Evolutionary conservation across 2,888 invertebrate genomes (phyloP), one percentile per base, ranked within the genome.

Genomic region (Tetheella fluctuosa): DNA sequence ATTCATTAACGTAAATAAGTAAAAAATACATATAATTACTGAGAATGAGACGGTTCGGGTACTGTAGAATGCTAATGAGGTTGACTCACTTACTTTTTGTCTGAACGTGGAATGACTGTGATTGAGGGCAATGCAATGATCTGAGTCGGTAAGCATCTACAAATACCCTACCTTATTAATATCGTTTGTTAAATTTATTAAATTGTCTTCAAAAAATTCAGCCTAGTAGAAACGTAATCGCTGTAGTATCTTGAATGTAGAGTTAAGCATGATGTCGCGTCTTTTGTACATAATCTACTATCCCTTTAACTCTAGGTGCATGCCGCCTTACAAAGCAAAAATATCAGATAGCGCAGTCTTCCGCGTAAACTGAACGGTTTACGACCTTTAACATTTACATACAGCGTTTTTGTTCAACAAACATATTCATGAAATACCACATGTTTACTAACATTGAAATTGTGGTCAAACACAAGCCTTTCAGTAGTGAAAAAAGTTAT

Each of bases 261-360:
- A 25, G 2, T 10, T 48, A 48, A 10, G 48, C 48, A 48, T 20
- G 20, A 20, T n/a, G 48, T 48, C 48, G 48, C 48, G 20, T 48
- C 48, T 48, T 5, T 39, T 1, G 13, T 42, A 42, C 42, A 20
- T 20, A 48, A 48, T 48, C 17, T 48, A 42, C 2, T 42, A 48
- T 20, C 20, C 60, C 61, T 66, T 62, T 60, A 57, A 56, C 59
- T 60, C 57, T 57, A 62, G 63, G 54, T 58, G 58, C 64, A 62
- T 64, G 61, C 54, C 52, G 54, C 58, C 28, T 54, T 39, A 62
- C 64, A 48, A 20, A 63, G 58, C 59, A 56, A 59, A 61, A 17
- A 62, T 74, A 79, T 83, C 84, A 64, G 81, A 81, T 83, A 70
- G 67, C 63, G 67, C 67, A 64, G 64, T 70, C 76, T 77, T 76